Conservation (phyloP, 2,888 invertebrate genomes). For the Mamestra brassicae region DNA sequence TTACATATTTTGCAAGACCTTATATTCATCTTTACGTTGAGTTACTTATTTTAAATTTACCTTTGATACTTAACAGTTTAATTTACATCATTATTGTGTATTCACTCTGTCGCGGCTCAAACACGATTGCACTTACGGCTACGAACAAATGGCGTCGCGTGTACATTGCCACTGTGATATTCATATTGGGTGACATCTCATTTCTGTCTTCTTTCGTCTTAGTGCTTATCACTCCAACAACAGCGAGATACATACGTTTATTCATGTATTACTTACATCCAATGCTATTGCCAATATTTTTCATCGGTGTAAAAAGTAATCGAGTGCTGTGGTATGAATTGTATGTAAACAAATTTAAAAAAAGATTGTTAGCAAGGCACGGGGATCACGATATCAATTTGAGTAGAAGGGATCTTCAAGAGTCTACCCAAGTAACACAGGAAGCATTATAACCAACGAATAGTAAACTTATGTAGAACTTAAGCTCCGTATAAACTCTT, state of each 20-base stretch:
- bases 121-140: not conserved
- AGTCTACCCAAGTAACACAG: too few species aligned
- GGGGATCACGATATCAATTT: not conserved
- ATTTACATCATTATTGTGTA: not conserved
- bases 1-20: not conserved
- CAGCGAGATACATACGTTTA: not conserved
- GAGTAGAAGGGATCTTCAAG: not conserved
- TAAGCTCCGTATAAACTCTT: too few species aligned
- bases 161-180: not conserved
- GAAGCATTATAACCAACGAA: too few species aligned
- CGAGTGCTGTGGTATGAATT: not conserved
- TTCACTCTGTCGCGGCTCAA: not conserved
- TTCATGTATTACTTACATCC: conserved; percentile 3
- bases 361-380: not conserved
- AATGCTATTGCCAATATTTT: not conserved
- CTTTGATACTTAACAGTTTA: not conserved
- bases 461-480: too few species aligned
- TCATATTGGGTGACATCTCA: conserved; percentile 3
- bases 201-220: not conserved
- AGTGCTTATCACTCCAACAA: not conserved
- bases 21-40: not conserved
- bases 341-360: not conserved
- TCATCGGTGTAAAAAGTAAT: not conserved
- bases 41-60: not conserved
- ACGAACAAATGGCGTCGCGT: not conserved